Conservation (phyloP, 2,888 invertebrate genomes). For the Halictus ligatus region DNA sequence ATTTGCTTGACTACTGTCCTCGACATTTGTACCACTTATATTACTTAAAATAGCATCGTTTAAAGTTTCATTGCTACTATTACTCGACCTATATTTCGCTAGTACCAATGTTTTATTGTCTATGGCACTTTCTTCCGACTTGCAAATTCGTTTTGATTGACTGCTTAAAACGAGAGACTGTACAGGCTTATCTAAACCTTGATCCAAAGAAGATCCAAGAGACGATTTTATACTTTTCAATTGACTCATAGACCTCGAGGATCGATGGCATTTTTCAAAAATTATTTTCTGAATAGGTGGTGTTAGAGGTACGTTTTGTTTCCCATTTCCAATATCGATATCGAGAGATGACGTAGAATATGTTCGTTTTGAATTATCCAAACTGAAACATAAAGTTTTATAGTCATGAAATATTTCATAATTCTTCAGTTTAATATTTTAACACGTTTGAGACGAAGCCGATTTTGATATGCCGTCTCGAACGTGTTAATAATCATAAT, state of each 20-base stretch:
- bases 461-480: no score
- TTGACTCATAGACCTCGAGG: constrained; percentile 78
- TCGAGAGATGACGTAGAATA: constrained; percentile 83
- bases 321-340: constrained; percentile 77
- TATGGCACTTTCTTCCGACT: constrained; percentile 82
- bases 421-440: neutral
- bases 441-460: neutral
- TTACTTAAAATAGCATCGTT: constrained; percentile 72
- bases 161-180: constrained; percentile 73
- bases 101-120: constrained; percentile 77
- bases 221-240: constrained; percentile 77
- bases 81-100: constrained; percentile 72
- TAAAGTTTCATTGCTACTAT: constrained; percentile 79
- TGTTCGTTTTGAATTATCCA: constrained; percentile 82
- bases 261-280: constrained; percentile 79
- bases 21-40: constrained; percentile 50
- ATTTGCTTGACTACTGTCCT: constrained; percentile 37
- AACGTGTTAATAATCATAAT: neutral
- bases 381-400: constrained; percentile 66
- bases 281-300: constrained; percentile 80
- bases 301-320: constrained; percentile 74
- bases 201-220: constrained; percentile 82
- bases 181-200: constrained; percentile 80
- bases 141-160: constrained; percentile 81
- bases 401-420: neutral